Base-by-base conservation (phyloP, 2,888 invertebrate genomes). In the Tiliacea citrago region DNA sequence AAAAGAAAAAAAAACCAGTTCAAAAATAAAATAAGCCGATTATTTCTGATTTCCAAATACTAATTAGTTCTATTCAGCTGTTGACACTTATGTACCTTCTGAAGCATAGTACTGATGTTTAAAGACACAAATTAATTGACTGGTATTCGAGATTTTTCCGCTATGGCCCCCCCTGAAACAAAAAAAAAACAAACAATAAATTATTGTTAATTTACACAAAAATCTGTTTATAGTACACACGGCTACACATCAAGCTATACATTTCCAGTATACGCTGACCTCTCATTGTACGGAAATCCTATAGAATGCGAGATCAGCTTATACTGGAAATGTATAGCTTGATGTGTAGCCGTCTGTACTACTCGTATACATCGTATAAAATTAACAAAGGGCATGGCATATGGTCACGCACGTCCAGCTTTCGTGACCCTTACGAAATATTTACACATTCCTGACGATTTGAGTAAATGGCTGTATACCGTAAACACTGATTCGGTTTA, bases 371-470 rank as follows among this genome's bases (percentile, higher is more conserved):
- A n/a, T n/a, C 67, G 53, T 57, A 67, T 66, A 49, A 70, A 68
- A 68, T 75, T 75, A 70, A 73, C 45, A 57, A 49, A 60, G 53
- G 39, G 8, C 72, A 74, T 81, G 62, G n/a, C 42, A 29, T 53
- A 63, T 18, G 57, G 61, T 58, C 81, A 84, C 84, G 82, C 82
- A 82, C 68, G 45, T 61, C 47, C 55, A 53, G 35, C 29, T 81
- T 49, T 63, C 77, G 81, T 82, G 72, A 80, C 76, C 69, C 35
- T n/a, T 29, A 76, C 62, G 55, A 45, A 83, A 84, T 81, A 73
- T 84, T 84, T 73, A 84, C 77, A 77, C 61, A 58, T 81, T 77
- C 65, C 73, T 68, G 65, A 77, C 69, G 65, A 77, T 82, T 81
- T 53, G 47, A 63, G 75, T 81, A 77, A 84, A 82, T 73, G 84